A percentile compares a stretch with the other conserved stretches of the same genome.
phyloP scores from a whole-genome alignment of 2,888 invertebrate genomes.

The Brachylomia viminalis region DNA sequence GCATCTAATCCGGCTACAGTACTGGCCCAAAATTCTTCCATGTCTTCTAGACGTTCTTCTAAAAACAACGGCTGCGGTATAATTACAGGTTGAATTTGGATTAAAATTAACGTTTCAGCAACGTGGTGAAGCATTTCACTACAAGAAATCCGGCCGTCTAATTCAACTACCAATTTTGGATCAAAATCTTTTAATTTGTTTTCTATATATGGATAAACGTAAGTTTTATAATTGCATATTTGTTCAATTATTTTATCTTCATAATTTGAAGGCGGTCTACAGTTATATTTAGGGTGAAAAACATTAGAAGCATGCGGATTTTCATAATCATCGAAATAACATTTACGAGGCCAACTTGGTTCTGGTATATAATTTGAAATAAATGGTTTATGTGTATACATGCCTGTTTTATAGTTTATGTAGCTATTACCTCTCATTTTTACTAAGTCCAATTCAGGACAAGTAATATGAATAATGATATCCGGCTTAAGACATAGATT shows the following conservation, averaged over 20 bases:
- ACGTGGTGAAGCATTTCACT: constrained; percentile 88
- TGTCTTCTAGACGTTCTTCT: constrained; percentile 80
- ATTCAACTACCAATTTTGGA: constrained; percentile 89
- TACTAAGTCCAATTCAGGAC: constrained; percentile 89
- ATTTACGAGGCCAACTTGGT: constrained; percentile 81
- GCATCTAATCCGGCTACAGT: constrained; percentile 75
- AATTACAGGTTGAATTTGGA: constrained; percentile 78
- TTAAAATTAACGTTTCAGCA: constrained; percentile 80
- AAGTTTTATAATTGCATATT: constrained; percentile 87
- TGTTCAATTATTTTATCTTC: constrained; percentile 83
- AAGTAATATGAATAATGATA: constrained; percentile 90
- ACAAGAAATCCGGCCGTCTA: constrained; percentile 89
- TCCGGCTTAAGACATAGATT: constrained; percentile 81
- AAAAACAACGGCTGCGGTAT: constrained; percentile 84
- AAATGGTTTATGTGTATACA: constrained; percentile 71
- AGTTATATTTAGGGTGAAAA: constrained; percentile 85
- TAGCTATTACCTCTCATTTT: constrained; percentile 80
- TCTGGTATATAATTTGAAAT: constrained; percentile 67
- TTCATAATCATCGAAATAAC: constrained; percentile 74
- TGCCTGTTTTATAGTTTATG: constrained; percentile 76
- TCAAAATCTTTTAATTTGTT: constrained; percentile 88
- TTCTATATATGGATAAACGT: constrained; percentile 86
- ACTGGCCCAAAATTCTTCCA: constrained; percentile 84
- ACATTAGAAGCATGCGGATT: constrained; percentile 71
- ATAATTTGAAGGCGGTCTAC: constrained; percentile 87